Evolutionary conservation across 2,113 vertebrate genomes (phyloP).

Genomic region (Malaclemys terrapin): DNA sequence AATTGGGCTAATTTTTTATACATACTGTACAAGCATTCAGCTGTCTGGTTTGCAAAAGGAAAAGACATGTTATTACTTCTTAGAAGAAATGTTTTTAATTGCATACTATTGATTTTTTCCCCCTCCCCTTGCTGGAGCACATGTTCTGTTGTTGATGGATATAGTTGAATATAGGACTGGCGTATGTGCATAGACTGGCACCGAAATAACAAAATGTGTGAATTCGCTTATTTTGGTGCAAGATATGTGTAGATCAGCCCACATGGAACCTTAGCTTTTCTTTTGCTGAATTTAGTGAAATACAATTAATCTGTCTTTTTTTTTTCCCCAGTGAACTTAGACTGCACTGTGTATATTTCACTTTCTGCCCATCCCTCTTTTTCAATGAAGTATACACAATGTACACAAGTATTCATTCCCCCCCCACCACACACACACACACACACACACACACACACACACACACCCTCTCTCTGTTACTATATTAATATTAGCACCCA

Average conservation of each 20-base stretch:
- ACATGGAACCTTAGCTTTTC: background rate
- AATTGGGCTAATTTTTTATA: background rate
- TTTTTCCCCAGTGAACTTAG: background rate
- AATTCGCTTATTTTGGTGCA: background rate
- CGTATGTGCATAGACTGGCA: background rate
- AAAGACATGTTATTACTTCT: slow-evolving; percentile 50
- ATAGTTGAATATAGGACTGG: background rate
- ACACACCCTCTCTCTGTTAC: background rate
- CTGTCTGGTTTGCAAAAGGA: slow-evolving; percentile 40
- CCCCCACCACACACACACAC: too few relatives aligned
- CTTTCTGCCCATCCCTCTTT: background rate
- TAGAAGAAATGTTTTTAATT: slow-evolving; percentile 70
- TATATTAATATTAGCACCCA: rapidly evolving
- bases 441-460: background rate
- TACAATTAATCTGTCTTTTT: rapidly evolving
- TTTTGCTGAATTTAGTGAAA: background rate
- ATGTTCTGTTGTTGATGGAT: background rate
- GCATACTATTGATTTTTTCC: slow-evolving; percentile 63
- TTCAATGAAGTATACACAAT: background rate
- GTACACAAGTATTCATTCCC: background rate
- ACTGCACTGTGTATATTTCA: too few relatives aligned
- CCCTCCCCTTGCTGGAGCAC: background rate
- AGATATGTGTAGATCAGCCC: background rate
- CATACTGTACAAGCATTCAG: slow-evolving; percentile 32
- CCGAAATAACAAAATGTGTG: background rate